Conservation (phyloP, 2,797 vertebrate genomes). For the Sus cebifrons region DNA sequence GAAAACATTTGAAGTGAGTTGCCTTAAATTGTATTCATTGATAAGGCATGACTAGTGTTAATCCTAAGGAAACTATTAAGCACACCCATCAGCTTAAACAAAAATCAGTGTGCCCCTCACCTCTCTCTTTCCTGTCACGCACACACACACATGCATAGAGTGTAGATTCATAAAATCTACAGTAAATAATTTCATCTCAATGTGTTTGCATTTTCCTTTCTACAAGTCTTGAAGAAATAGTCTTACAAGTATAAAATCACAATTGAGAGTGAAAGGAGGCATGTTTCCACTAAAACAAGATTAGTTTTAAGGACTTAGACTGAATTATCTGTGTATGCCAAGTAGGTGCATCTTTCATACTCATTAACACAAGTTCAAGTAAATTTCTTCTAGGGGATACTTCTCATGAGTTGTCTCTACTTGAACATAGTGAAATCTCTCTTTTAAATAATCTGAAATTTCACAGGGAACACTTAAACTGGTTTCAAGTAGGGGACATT, state of each 20-base stretch:
- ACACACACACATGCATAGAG: background rate
- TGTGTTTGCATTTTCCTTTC: constrained; percentile 68
- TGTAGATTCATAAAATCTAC: constrained; percentile 47
- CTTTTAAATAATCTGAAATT: constrained; percentile 49
- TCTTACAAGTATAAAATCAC: constrained; percentile 54
- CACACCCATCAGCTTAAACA: background rate
- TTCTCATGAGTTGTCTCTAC: background rate
- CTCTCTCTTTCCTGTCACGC: background rate
- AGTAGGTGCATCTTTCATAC: background rate
- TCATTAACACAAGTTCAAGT: constrained; percentile 48
- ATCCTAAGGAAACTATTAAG: background rate
- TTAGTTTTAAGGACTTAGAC: constrained; percentile 47
- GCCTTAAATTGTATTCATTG: constrained; percentile 25
- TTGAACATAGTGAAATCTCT: background rate
- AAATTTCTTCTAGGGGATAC: background rate
- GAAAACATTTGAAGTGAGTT: constrained; percentile 40
- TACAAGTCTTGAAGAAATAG: constrained; percentile 59
- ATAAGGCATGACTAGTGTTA: background rate
- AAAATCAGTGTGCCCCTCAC: background rate
- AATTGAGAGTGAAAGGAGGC: background rate
- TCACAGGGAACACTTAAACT: constrained; percentile 8
- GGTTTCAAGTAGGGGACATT: background rate
- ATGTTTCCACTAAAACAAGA: background rate
- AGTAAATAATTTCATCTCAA: constrained; percentile 64
- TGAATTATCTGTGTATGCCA: background rate